A percentile compares a stretch with the other conserved stretches of the same genome.
Conservation (phyloP, 2,888 invertebrate species). For the Balanococcus diminutus region DNA sequence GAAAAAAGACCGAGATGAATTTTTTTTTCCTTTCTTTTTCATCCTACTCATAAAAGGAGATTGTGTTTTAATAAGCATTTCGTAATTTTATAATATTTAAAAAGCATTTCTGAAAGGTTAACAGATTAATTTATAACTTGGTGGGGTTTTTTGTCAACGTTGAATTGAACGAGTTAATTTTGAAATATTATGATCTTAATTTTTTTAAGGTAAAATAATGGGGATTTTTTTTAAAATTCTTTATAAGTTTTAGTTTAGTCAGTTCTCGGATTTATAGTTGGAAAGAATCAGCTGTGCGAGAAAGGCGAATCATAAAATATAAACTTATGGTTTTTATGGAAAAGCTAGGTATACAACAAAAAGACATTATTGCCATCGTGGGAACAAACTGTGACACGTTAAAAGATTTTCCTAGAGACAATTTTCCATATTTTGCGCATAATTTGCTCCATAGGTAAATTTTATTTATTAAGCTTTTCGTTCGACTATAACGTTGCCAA, state of each 20-base stretch:
- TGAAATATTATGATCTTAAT: background rate
- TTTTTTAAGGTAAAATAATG: background rate
- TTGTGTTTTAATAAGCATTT: slow-evolving; percentile 23
- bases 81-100: background rate
- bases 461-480: background rate
- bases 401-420: background rate
- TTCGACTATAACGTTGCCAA: background rate
- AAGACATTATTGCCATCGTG: background rate
- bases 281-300: too few relatives aligned
- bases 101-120: slow-evolving; percentile 15
- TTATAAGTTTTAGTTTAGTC: too few relatives aligned
- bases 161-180: background rate
- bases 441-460: background rate
- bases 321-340: background rate
- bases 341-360: background rate
- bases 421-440: background rate
- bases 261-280: too few relatives aligned
- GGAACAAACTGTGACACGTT: background rate
- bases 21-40: background rate
- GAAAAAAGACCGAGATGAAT: background rate
- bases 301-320: too few relatives aligned
- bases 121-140: slow-evolving; percentile 9
- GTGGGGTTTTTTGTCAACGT: background rate
- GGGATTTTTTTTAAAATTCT: too few relatives aligned
- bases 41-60: background rate